These are phyloP conservation scores for Himalopsyche anomala DNA, from an alignment of 2,888 invertebrate genomes.

Conservation along the genomic window DNA sequence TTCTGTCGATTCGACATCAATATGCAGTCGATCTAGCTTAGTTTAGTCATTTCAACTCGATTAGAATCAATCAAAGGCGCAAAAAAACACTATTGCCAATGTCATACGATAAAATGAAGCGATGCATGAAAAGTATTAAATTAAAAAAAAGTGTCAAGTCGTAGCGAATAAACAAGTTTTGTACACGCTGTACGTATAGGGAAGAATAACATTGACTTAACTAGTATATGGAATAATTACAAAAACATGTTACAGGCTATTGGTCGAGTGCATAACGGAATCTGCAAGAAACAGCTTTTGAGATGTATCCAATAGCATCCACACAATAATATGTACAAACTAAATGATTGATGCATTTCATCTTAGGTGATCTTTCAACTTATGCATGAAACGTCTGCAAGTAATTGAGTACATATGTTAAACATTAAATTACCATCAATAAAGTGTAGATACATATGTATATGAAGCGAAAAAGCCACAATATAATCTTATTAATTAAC, in stretches of 20 bases:
- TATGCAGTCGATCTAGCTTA: neutral
- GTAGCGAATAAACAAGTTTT: constrained; percentile 20
- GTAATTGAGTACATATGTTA: neutral
- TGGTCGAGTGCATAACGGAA: constrained; percentile 50
- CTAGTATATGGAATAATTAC: constrained; percentile 55
- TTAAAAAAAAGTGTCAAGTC: constrained; percentile 26
- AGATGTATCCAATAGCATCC: neutral
- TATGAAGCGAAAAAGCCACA: no score
- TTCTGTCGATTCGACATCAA: no score
- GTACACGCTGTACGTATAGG: neutral
- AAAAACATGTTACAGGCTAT: constrained; percentile 58
- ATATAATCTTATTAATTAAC: no score
- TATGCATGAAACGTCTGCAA: neutral
- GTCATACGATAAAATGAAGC: neutral
- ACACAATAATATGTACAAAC: neutral
- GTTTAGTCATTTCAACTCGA: constrained; percentile 18
- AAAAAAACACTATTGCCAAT: neutral
- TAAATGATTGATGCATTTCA: constrained; percentile 13
- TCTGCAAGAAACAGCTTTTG: constrained; percentile 27
- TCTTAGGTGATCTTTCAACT: neutral
- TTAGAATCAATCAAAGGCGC: constrained; percentile 16
- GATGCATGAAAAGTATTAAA: constrained; percentile 28
- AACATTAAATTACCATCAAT: neutral
- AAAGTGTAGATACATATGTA: neutral
- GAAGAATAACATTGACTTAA: constrained; percentile 54